These are phyloP conservation scores for Prionailurus bengalensis DNA, from an alignment of 2,113 vertebrate genomes.

Conservation along the genomic window DNA sequence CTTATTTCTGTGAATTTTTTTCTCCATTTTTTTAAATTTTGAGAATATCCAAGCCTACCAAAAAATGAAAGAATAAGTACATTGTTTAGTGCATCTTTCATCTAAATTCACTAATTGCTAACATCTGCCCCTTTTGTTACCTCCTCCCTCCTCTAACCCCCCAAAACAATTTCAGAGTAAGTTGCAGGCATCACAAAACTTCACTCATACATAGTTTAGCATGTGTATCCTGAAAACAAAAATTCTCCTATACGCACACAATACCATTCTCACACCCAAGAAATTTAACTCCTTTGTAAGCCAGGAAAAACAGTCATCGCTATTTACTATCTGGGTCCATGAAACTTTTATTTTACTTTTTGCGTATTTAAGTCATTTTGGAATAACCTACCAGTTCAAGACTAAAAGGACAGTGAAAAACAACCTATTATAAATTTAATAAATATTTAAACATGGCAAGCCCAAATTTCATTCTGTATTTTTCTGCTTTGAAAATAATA, in stretches of 20 bases:
- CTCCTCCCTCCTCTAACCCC: neutral
- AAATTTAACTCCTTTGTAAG: neutral
- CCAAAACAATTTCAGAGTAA: neutral
- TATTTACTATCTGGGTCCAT: neutral
- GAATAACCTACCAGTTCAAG: neutral
- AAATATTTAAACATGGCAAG: neutral
- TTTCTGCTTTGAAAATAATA: neutral
- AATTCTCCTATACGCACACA: neutral
- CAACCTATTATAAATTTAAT: neutral
- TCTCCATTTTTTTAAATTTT: slow-evolving; percentile 33
- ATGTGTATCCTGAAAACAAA: neutral
- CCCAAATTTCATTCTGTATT: neutral
- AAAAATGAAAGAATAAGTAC: neutral
- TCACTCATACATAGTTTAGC: neutral
- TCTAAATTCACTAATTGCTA: neutral
- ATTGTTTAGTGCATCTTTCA: neutral
- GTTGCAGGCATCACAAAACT: neutral
- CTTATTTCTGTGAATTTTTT: slow-evolving; percentile 10
- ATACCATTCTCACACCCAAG: neutral
- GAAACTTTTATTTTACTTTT: neutral
- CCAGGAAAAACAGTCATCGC: neutral
- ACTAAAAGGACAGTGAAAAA: neutral
- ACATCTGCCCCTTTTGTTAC: neutral
- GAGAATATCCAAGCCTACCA: slow-evolving; percentile 49
- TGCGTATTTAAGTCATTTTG: neutral